Base-by-base conservation (phyloP, 2,113 vertebrate species). In the Cyanoderma ruficeps region DNA sequence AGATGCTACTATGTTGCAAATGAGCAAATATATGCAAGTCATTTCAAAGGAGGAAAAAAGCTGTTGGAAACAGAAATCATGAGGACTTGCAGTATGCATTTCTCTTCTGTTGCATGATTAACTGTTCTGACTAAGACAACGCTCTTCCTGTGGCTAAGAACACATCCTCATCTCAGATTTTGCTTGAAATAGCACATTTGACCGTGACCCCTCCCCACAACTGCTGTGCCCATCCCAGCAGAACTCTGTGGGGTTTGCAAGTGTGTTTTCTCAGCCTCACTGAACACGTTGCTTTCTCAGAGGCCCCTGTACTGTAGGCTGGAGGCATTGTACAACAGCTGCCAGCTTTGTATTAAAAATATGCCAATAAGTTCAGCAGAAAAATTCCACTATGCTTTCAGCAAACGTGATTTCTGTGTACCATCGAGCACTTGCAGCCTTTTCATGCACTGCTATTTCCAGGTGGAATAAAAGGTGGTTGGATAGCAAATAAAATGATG, bases 131-230 rank as follows among this genome's bases (percentile, higher is more conserved):
- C 91, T 81, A 95, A 97, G 89, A 67, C 96, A 97, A 95, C 52
- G 22, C 71, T 97, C 93, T 97, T 97, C 95, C 96, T 96, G 95
- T 91, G 94, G 97, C 92, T 90, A 89, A 95, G 77, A 92, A 92
- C 94, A 95, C 90, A 94, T 90, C 92, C 96, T 96, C 90, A 83
- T 91, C 94, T 96, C 81, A 87, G 80, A 84, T 94, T 87, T 63
- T 56, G 94, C 95, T 91, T 92, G 94, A 97, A 97, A 97, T 90
- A 94, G 94, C 8, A 4, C 71, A 74, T 92, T 78, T 76, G 77
- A 75, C 87, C 14, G 15, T 85, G 57, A 85, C 70, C 52, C 47
- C 78, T 88, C 85, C 72, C 71, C 67, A 33, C 60, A 70, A 76
- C 75, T 81, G 60, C 90, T 74, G 24, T 65, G 46, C 67, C 53